Evolutionary conservation across 2,888 invertebrate species (phyloP), one percentile per base, ranked within the genome.

Genomic region (Sphecodes monilicornis): DNA sequence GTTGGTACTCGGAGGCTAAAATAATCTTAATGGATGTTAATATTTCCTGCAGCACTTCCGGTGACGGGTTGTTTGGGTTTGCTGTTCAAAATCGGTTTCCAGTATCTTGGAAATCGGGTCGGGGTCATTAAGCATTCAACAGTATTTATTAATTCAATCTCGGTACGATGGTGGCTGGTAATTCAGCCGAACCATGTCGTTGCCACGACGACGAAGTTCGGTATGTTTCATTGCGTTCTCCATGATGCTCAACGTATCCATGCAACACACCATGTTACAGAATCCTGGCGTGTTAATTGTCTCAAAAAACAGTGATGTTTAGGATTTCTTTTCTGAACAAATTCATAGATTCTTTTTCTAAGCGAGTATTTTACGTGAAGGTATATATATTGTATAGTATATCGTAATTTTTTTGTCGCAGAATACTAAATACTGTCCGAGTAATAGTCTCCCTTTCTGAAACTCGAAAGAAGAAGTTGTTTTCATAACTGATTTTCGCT

Each of bases 221-320:
- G 36, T 50, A 11, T n/a, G 66, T 43, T 43, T 16, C 46, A 71
- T 76, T 60, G 76, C 39, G 64, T 69, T 32, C 54, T 18, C 22
- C n/a, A 43, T 43, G 70, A 74, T 60, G 74, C 70, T 64, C 64
- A 57, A 68, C 70, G 73, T 85, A 82, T 76, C 75, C 73, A 82
- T 57, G 50, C 43, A 16, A 29, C 46, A 16, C 4, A 16, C 22
- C 22, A 50, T 50, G 50, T 66, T 60, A 50, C 50, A 50, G 0
- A 22, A 18, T 50, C 10, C 22, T 10, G n/a, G n/a, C n/a, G n/a
- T 50, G 50, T 22, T 8, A 5, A 18, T 18, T 46, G 46, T 46
- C 2, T 3, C 22, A n/a, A 50, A 50, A 50, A 50, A 50, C 1
- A 22, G 22, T 50, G 50, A 50, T 50, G 1, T 16, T 26, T 4